phyloP scores from a whole-genome alignment of 2,888 invertebrate genomes.

The Chrysina gloriosa region DNA sequence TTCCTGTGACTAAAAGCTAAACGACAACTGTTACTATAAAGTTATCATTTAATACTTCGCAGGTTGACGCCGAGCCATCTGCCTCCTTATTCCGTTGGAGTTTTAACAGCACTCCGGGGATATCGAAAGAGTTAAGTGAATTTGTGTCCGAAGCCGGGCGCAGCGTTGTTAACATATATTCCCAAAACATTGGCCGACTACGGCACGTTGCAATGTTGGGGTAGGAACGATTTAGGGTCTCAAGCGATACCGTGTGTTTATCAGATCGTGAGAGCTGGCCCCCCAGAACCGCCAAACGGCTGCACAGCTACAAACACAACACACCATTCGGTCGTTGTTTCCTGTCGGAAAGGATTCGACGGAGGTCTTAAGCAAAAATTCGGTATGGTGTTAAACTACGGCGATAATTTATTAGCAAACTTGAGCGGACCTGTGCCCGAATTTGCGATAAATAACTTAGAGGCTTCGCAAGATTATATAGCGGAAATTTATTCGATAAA shows the following conservation, averaged over 20 bases:
- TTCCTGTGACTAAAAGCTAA: background rate
- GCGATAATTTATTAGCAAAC: slow-evolving; percentile 61
- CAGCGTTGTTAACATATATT: slow-evolving; percentile 66
- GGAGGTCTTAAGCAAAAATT: slow-evolving; percentile 68
- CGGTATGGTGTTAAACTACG: slow-evolving; percentile 60
- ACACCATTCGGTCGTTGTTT: slow-evolving; percentile 66
- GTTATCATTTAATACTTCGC: slow-evolving; percentile 53
- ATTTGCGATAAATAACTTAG: slow-evolving; percentile 66
- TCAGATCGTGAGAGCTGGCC: slow-evolving; percentile 77
- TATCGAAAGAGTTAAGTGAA: slow-evolving; percentile 62
- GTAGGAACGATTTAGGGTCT: slow-evolving; percentile 76
- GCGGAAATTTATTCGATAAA: slow-evolving; percentile 74
- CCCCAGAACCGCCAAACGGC: slow-evolving; percentile 68
- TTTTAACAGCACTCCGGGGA: slow-evolving; percentile 74
- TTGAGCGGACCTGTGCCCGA: slow-evolving; percentile 63
- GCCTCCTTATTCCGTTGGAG: slow-evolving; percentile 73
- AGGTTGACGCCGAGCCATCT: slow-evolving; percentile 81
- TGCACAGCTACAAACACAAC: slow-evolving; percentile 67
- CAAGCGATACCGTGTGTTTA: slow-evolving; percentile 80
- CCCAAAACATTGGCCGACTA: slow-evolving; percentile 75
- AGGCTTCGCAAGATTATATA: slow-evolving; percentile 66
- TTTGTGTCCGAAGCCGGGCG: slow-evolving; percentile 62
- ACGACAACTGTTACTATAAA: background rate
- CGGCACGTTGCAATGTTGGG: slow-evolving; percentile 83
- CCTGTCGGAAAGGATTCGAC: slow-evolving; percentile 68